Evolutionary conservation across 2,888 invertebrate genomes (phyloP).

Genomic region (Philhelius pedissequus): DNA sequence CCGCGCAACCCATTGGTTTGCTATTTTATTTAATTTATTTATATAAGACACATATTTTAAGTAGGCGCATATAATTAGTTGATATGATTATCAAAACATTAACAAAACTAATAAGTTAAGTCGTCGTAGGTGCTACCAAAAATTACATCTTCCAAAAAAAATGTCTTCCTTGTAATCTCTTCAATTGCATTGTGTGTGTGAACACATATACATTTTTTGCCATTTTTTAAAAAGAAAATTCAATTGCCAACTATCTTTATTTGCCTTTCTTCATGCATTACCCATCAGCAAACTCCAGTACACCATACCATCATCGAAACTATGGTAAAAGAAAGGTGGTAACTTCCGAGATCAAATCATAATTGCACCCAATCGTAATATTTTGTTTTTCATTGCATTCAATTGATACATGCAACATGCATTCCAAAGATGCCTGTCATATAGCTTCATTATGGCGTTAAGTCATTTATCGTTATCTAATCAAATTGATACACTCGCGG

Average conservation of each 20-base stretch:
- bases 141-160: no score
- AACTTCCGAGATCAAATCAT: slow-evolving; percentile 40
- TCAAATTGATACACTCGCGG: slow-evolving; percentile 31
- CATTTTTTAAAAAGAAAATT: background rate
- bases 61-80: no score
- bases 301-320: slow-evolving; percentile 16
- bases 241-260: background rate
- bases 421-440: background rate
- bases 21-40: no score
- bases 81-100: no score
- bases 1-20: no score
- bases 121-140: no score
- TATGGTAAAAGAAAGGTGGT: background rate
- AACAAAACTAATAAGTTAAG: no score
- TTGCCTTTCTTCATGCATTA: slow-evolving; percentile 31
- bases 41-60: no score
- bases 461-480: slow-evolving; percentile 45
- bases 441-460: slow-evolving; percentile 7
- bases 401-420: slow-evolving; percentile 10
- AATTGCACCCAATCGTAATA: slow-evolving; percentile 30
- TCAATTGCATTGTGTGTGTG: no score
- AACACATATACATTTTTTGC: background rate
- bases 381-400: background rate
- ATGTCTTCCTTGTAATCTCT: no score
- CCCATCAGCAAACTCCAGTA: slow-evolving; percentile 13